Conservation (phyloP, 2,888 invertebrate species). For the Argynnis bischoffii region DNA sequence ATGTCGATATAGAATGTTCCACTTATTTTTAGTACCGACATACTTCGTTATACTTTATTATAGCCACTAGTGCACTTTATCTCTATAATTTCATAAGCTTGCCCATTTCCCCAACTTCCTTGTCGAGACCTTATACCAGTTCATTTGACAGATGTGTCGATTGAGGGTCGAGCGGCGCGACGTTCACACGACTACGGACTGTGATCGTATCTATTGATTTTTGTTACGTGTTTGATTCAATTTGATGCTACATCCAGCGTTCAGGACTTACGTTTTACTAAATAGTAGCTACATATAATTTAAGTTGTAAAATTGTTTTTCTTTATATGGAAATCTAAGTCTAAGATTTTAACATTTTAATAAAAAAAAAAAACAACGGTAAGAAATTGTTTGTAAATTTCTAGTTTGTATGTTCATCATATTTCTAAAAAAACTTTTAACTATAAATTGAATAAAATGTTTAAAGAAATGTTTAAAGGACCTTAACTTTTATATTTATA, state of each 20-base stretch:
- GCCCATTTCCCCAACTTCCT: slow-evolving; percentile 13
- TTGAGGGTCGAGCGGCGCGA: slow-evolving; percentile 48
- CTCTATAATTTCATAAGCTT: slow-evolving; percentile 16
- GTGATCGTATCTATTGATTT: slow-evolving; percentile 32
- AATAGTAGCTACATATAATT: not conserved
- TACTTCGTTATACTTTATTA: slow-evolving; percentile 8
- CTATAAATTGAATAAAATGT: no score
- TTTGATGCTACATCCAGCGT: slow-evolving; percentile 4
- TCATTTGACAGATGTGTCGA: slow-evolving; percentile 63
- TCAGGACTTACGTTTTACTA: not conserved
- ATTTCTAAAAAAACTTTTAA: no score
- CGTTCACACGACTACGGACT: slow-evolving; percentile 59
- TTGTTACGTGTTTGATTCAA: slow-evolving; percentile 24
- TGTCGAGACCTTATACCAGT: slow-evolving; percentile 23
- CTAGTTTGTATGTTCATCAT: no score
- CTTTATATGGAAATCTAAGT: no score
- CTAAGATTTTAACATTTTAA: no score
- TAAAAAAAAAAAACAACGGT: no score
- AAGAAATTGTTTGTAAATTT: no score
- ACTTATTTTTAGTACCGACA: not conserved
- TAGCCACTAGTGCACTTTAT: slow-evolving; percentile 11
- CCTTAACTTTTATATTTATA: no score
- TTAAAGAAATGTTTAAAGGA: no score
- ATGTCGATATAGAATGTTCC: no score
- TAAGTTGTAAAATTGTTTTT: no score